Conservation (phyloP, 1,140 invertebrate species). For the Bombus ignitus region DNA sequence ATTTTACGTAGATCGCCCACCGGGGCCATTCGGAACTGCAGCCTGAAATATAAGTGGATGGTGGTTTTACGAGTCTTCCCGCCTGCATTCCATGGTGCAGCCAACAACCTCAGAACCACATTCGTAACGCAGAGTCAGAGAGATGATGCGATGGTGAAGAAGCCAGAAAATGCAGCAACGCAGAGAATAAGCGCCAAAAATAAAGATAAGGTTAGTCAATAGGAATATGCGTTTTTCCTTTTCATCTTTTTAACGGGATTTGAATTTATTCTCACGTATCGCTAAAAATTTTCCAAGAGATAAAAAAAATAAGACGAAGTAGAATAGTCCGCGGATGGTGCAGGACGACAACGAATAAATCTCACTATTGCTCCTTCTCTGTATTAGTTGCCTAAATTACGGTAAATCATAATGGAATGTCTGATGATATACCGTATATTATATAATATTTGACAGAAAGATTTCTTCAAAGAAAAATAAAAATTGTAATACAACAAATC, state of each 20-base stretch:
- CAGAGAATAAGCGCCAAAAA: neutral
- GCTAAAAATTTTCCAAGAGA: neutral
- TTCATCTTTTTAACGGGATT: neutral
- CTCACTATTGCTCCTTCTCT: neutral
- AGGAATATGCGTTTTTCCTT: no score
- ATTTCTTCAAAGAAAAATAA: no score
- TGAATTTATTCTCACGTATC: neutral
- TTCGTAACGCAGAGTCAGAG: slow-evolving; percentile 2
- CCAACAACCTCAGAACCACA: slow-evolving; percentile 71
- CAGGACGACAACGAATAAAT: neutral
- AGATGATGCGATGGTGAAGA: neutral
- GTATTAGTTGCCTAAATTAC: no score
- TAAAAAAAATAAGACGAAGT: neutral
- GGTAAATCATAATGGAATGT: no score
- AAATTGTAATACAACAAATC: no score
- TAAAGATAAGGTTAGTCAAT: neutral
- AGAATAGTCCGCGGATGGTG: neutral
- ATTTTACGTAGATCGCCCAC: no score
- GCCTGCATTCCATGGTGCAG: slow-evolving; percentile 74
- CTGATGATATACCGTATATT: no score
- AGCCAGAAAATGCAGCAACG: neutral
- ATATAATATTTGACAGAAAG: no score
- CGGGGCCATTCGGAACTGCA: no score
- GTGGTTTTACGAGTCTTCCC: slow-evolving; percentile 69
- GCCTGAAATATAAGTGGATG: slow-evolving; percentile 43